A percentile compares a stretch with the other conserved stretches of the same genome.
These are phyloP conservation scores for Anastatus disparis DNA, from an alignment of 1,140 invertebrate species.

Conservation along the genomic window DNA sequence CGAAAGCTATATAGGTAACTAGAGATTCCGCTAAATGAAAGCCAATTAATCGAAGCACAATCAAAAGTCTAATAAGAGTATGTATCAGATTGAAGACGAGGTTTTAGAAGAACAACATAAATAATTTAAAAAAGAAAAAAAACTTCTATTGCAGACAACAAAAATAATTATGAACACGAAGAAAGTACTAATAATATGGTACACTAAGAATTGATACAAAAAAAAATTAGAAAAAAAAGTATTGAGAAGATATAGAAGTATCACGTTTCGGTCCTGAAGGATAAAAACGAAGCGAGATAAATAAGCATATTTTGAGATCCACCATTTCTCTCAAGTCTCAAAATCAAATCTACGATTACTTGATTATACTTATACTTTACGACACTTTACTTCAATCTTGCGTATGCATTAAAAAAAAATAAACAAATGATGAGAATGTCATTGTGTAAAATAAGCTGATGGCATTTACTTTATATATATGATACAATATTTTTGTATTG, in stretches of 20 bases:
- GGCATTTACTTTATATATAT: conserved; percentile 46
- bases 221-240: neutral
- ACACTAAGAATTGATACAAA: neutral
- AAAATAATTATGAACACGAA: conserved; percentile 15
- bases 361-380: conserved; percentile 66
- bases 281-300: conserved; percentile 21
- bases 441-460: conserved; percentile 62
- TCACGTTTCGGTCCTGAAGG: neutral
- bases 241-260: conserved; percentile 3
- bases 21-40: conserved; percentile 36
- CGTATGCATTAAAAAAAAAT: conserved; percentile 62
- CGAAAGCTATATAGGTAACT: conserved; percentile 34
- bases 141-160: conserved; percentile 8
- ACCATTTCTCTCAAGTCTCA: conserved; percentile 60
- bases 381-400: conserved; percentile 66
- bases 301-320: conserved; percentile 63
- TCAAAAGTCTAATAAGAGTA: conserved; percentile 29
- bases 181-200: conserved; percentile 2
- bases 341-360: conserved; percentile 65
- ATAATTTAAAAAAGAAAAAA: conserved; percentile 15
- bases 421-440: conserved; percentile 62
- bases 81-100: conserved; percentile 10
- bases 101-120: conserved; percentile 11
- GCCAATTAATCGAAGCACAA: conserved; percentile 38
- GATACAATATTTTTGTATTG: neutral